phyloP scores from a whole-genome alignment of 2,797 vertebrate genomes.

The Kryptopterus vitreolus region DNA sequence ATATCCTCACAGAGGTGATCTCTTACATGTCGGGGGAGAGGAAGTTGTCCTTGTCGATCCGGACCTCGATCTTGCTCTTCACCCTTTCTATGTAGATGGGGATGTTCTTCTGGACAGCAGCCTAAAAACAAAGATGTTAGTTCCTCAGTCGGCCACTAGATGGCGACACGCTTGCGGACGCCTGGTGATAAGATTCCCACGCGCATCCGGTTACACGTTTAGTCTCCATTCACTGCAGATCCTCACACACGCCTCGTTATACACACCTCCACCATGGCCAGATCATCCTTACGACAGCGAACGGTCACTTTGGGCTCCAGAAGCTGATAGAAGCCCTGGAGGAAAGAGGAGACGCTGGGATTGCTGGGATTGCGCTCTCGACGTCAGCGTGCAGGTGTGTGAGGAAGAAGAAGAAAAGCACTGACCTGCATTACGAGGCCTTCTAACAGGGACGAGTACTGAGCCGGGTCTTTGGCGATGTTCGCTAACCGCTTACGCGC shows the following conservation, averaged over 20 bases:
- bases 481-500: constrained; percentile 84
- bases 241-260: no score
- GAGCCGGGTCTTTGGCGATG: constrained; percentile 84
- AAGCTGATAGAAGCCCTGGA: constrained; percentile 92
- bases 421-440: constrained; percentile 91
- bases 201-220: no score
- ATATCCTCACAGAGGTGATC: not conserved
- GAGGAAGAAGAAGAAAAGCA: not conserved
- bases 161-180: no score
- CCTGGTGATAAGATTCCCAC: no score
- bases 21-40: constrained; percentile 87
- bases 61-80: constrained; percentile 85
- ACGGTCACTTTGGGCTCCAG: constrained; percentile 85
- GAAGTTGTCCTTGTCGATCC: constrained; percentile 87
- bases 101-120: constrained; percentile 86
- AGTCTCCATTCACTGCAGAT: no score
- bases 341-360: not conserved
- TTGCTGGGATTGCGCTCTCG: not conserved
- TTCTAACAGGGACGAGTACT: constrained; percentile 86
- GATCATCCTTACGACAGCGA: constrained; percentile 92
- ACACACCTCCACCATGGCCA: constrained; percentile 87
- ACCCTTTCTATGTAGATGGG: constrained; percentile 86
- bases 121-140: constrained; percentile 62
- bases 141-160: not conserved
- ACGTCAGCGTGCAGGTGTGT: not conserved